Base-by-base conservation (phyloP, 2,888 invertebrate species). In the Ommatoiulus sabulosus region DNA sequence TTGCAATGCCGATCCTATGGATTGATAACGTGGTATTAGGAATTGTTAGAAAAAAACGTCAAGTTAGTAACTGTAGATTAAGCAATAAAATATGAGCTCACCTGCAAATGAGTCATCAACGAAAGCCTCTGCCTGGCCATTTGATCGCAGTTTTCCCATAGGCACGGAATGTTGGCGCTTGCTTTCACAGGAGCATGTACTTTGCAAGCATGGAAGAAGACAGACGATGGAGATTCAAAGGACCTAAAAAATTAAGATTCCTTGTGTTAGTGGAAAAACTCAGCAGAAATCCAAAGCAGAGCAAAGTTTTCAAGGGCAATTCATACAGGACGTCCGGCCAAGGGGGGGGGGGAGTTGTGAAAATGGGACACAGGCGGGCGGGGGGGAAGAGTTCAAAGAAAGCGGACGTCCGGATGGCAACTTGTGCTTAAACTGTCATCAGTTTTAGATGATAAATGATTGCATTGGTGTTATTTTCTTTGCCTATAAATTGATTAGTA, bases 41-140 rank as follows among this genome's bases (percentile, higher is more conserved):
- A n/a, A 44, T 43, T 20, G 24, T 44, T 88, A 17, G 24, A 87
- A 44, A 15, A 48, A 48, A 20, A 44, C 20, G 12, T 17, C 24
- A 80, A 52, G 44, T 48, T 52, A 17, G 44, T 24, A 15, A 87
- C n/a, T 17, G 24, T 44, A 15, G 24, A 35, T 12, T 44, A 84
- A 80, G 15, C 43, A 24, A n/a, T 44, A 63, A 48, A 24, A 35
- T n/a, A 10, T 80, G 12, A 80, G 15, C 90, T 89, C 90, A 93
- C 93, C 92, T 93, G 96, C 90, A 99, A 94, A 93, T 99, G 99
- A 89, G 99, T 99, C 95, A 99, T 97, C 63, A 99, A 94, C 0
- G 99, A 99, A 94, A 98, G 98, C 88, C 97, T 95, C 92, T 96
- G 96, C 89, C 99, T 93, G 89, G 97, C 96, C 92, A 98, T 95